Conservation (phyloP, 2,113 vertebrate genomes). For the Cryptoleucopteryx plumbea region DNA sequence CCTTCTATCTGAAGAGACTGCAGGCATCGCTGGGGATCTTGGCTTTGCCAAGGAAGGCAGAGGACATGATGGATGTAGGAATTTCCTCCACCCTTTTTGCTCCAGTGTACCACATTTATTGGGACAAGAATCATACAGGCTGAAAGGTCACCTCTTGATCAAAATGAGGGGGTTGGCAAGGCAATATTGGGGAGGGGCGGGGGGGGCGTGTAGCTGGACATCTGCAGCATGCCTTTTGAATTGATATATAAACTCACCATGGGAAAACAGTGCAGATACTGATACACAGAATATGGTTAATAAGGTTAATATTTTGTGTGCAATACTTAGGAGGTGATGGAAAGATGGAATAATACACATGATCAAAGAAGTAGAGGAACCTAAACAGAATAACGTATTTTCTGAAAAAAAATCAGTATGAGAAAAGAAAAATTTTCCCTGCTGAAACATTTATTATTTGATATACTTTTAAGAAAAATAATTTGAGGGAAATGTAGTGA, state of each 20-base stretch:
- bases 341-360: background rate
- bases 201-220: background rate
- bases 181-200: background rate
- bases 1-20: background rate
- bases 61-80: background rate
- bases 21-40: background rate
- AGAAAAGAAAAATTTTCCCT: background rate
- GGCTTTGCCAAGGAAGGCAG: background rate
- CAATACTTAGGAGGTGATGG: background rate
- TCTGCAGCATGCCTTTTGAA: background rate
- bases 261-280: background rate
- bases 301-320: background rate
- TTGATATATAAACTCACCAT: background rate
- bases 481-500: background rate
- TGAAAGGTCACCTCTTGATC: background rate
- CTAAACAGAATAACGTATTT: background rate
- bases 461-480: conserved; percentile 3
- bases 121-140: background rate
- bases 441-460: background rate
- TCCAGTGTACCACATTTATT: background rate
- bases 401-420: background rate
- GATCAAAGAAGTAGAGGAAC: background rate
- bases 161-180: background rate
- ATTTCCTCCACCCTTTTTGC: background rate
- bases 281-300: background rate